Base-by-base conservation (phyloP, 2,888 invertebrate genomes). In the Oligia latruncula region DNA sequence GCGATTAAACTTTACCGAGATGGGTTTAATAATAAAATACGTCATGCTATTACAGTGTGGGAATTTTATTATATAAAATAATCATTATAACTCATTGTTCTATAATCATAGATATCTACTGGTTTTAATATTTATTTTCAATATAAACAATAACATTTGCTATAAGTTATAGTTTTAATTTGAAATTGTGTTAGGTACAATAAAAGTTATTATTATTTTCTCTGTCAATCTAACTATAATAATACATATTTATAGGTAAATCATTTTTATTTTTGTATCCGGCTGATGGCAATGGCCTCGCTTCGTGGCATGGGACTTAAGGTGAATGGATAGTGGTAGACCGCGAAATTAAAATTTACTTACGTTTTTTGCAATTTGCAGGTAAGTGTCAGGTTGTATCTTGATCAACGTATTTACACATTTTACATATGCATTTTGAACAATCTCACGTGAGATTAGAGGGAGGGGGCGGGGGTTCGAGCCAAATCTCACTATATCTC, bases 11-110 rank as follows among this genome's bases (percentile, higher is more conserved):
- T 40, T 66, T 55, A n/a, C 15, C 5, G 49, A 40, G 8, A 20
- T 64, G 4, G 20, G 9, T 64, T 71, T 40, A 35, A 35, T 52
- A 20, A 35, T 68, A 62, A 43, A 40, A 29, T 72, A 65, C 8
- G 62, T 35, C 15, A 64, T 17, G 9, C n/a, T 40, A 17, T 52
- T 55, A n/a, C 1, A 46, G n/a, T 72, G 29, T 58, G 62, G 77
- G 49, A 68, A 58, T 76, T 46, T 40, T 29, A 29, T 29, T 72
- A 15, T 71, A 11, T 17, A 40, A 60, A 80, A 70, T 43, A 29
- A 82, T 20, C 9, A 29, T 35, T 43, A 43, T 52, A 29, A 11
- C 20, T 20, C 35, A 71, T 72, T 65, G 43, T 75, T 82, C 49
- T 13, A 43, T 49, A 58, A 4, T 55, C 23, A 9, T 20, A 35